A percentile compares a stretch with the other conserved stretches of the same genome.
These are phyloP conservation scores for Campylomormyrus numenius DNA, from an alignment of 2,113 vertebrate species.

Conservation along the genomic window DNA sequence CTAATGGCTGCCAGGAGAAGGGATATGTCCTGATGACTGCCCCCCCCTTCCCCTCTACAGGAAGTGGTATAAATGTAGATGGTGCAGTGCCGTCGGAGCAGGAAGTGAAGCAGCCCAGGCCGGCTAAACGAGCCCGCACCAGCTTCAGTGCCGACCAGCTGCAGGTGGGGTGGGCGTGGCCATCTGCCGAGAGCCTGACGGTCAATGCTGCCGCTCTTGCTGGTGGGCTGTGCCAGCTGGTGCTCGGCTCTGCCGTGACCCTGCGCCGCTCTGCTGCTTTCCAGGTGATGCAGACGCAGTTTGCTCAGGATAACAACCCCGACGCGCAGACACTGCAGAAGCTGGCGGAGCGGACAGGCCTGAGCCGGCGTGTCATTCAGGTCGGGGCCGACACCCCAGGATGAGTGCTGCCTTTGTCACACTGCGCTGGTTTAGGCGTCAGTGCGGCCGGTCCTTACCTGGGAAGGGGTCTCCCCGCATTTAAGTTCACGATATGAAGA, in stretches of 20 bases:
- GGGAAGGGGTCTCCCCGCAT: background rate
- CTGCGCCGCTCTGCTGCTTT: background rate
- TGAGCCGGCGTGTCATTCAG: conserved; percentile 97
- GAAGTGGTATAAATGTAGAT: conserved; percentile 81
- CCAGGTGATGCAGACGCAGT: conserved; percentile 98
- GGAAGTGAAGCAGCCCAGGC: conserved; percentile 85
- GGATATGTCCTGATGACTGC: background rate
- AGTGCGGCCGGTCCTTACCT: background rate
- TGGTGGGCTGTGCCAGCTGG: no score
- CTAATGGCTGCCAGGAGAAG: background rate
- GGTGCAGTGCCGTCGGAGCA: conserved; percentile 82
- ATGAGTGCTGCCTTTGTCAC: background rate
- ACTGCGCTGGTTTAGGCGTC: background rate
- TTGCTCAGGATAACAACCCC: conserved; percentile 98
- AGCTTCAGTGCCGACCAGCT: conserved; percentile 97
- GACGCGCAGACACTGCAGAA: conserved; percentile 96
- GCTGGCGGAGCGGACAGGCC: conserved; percentile 90
- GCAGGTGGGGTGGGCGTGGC: conserved; percentile 62
- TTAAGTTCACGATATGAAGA: background rate
- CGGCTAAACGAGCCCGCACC: conserved; percentile 92
- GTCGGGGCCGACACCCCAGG: conserved; percentile 48
- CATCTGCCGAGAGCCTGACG: no score
- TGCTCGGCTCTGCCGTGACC: background rate
- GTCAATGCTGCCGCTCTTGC: background rate
- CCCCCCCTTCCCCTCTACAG: conserved; percentile 53